Percentiles rank a stretch among this genome's conserved stretches.
phyloP scores from a whole-genome alignment of 2,797 vertebrate genomes.

The Poeciliopsis infans region DNA sequence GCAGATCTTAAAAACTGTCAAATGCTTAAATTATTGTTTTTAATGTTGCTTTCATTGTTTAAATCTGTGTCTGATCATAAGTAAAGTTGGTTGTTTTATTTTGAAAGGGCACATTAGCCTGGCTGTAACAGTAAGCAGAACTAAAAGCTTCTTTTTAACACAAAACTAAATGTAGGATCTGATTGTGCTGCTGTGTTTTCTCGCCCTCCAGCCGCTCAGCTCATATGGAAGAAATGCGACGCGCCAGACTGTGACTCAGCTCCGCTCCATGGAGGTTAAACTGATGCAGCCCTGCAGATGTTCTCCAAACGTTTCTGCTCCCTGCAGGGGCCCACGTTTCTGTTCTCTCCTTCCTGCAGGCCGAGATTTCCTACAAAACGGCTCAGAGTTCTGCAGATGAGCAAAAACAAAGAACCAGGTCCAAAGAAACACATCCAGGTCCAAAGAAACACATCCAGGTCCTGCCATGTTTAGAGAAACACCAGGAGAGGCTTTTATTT shows the following conservation, averaged over 20 bases:
- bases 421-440: slow-evolving; percentile 18
- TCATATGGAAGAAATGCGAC: not conserved
- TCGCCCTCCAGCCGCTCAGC: not conserved
- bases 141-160: not conserved
- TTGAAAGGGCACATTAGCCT: no score
- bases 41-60: no score
- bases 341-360: not conserved
- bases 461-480: slow-evolving; percentile 19
- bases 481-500: not conserved
- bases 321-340: not conserved
- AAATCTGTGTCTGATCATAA: no score
- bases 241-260: not conserved
- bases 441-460: slow-evolving; percentile 11
- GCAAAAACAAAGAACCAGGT: slow-evolving; percentile 4
- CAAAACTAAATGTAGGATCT: not conserved
- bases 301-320: not conserved
- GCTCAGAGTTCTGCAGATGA: not conserved
- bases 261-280: not conserved
- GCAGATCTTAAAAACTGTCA: no score
- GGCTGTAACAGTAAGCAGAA: not conserved
- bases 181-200: not conserved
- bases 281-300: not conserved
- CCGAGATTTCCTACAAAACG: not conserved
- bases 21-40: no score
- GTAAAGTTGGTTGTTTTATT: no score